Base-by-base conservation (phyloP, 2,113 vertebrate genomes). In the Spea multiplicata region DNA sequence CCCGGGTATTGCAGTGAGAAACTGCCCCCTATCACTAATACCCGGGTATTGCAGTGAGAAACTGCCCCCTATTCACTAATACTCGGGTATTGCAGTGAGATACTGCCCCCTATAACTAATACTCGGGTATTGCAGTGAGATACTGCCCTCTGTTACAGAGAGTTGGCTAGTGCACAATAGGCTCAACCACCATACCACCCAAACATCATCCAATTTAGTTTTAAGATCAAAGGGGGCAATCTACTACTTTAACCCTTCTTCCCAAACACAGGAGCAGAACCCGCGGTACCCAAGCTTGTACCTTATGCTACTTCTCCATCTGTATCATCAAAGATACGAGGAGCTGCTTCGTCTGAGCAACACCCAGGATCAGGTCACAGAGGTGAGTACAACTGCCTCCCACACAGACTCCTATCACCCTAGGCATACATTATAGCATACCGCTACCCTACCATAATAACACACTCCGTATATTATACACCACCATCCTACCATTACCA, bases 281-380 rank as follows among this genome's bases (percentile, higher is more conserved):
- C 50, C 86, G 47, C 75, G 83, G 66, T 84, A 84, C 12, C 81
- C 84, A 0, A 74, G 81, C 12, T 53, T 88, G 44, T 87, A 66
- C 17, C 85, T 84, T 76, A 75, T 82, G 8, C 76, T 85, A 30
- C 80, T 91, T 16, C 85, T 86, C 10, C 81, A 84, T 62, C 71
- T 88, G 45, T 87, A 87, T 2, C 82, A 87, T 47, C 61, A 86
- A 83, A 83, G 81, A 6, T 84, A 82, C 78, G 81, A 83, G 3
- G 84, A 90, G 46, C 81, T 91, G 67, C 46, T 55, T 47, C 82
- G 82, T 14, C 80, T 68, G 10, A 66, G 57, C 7, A 6, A 55
- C 62, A 67, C 62, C 8, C 49, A 7, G 8, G 67, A 80, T 50
- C 50, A 30, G 50, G 45, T 80, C 44, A 49, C 62, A 55, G 77